Evolutionary conservation across 2,113 vertebrate species (phyloP), one percentile per base, ranked within the genome.

Genomic region (Rana temporaria): DNA sequence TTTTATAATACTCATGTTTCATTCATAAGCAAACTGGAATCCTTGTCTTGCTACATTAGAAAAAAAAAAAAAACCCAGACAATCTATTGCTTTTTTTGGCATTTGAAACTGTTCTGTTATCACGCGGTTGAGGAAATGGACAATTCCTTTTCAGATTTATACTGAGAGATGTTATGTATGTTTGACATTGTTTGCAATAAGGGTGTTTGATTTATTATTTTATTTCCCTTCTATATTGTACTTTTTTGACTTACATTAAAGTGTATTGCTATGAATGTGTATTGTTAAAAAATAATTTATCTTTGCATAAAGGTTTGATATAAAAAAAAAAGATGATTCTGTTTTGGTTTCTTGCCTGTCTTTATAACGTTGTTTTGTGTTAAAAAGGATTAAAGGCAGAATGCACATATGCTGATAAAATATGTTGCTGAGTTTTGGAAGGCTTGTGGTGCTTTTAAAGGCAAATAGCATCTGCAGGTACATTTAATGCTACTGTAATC

Each of bases 301-400:
- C 90, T 92, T 95, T 93, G 87, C 90, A 87, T 91, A 92, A 89
- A 90, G 87, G 65, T 92, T 92, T 93, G 87, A 92, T 94, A 92
- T 84, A 89, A 93, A 91, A 89, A 38, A 91, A 89, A 22, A 17
- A 32, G 11, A 22, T 30, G 42, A 55, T 65, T 78, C 17, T 48
- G 42, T 48, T 52, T 22, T 60, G 55, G 56, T 20, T 18, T 14
- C 53, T 53, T 60, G 71, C 34, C 71, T 22, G 9, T 34, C 4
- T 55, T 22, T 17, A 55, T 70, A 26, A 70, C 20, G 18, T 71
- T 55, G 16, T 7, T 24, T 14, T 70, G 20, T 69, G 6, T n/a
- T 38, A 52, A 48, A 38, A 52, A 14, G 2, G 19, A 22, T n/a
- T 68, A 20, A 6, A 20, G 19, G 7, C 59, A 20, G n/a, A 60